Evolutionary conservation across 1,140 invertebrate genomes (phyloP), one percentile per base, ranked within the genome.

Genomic region (Heliconius himera): DNA sequence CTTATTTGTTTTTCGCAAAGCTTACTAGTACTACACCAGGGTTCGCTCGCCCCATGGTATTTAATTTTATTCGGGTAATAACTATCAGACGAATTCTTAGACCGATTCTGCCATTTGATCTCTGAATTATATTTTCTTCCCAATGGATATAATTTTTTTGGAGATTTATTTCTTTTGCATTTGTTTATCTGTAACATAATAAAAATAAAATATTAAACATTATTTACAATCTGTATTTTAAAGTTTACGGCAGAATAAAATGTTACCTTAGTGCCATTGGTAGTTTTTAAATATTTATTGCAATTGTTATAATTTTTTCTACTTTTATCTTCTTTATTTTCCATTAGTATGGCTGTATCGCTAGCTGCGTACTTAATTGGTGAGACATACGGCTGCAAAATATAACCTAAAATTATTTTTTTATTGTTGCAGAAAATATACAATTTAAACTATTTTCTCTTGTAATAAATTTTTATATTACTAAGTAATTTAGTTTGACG

Each of bases 361-460:
- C 90, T 86, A 84, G 77, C 86, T 79, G 76, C 84, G 86, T 83
- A 93, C 70, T 92, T 91, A 85, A 94, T 88, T 66, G 93, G 93
- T 70, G 88, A 93, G 80, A 92, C 88, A 88, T 91, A 93, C 76
- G 91, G 90, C 93, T 94, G 93, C 89, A 94, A 93, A 91, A 91
- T 88, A 93, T 90, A 46, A 93, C 89, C 92, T 94, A 92, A 87
- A 94, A 93, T 91, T 92, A 29, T 33, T 36, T 71, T 78, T 77
- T 70, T 16, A 51, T 76, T 22, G n/a, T 70, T 79, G 51, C 3
- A 70, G 49, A 74, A 77, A 49, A 71, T 36, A 46, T 54, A 22
- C 22, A 70, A 41, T 11, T 26, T 26, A 70, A 16, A 8, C 22
- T 66, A 66, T 11, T 5, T 26, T 66, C 60, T 66, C 26, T 26